Conservation (phyloP, 2,113 vertebrate genomes). For the Oryzias melastigma region DNA sequence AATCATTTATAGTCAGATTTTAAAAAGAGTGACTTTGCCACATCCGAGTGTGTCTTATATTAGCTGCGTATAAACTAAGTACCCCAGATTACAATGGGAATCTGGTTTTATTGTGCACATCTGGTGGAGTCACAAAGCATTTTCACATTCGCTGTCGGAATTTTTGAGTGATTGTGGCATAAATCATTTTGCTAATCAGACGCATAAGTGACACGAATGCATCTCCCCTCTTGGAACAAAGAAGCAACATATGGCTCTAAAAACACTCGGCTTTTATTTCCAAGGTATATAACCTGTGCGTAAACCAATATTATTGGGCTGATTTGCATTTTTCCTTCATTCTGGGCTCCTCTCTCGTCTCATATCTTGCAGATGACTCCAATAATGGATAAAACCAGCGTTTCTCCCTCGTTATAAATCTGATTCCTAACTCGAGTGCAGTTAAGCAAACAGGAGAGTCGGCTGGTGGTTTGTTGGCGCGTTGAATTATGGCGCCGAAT, state of each 20-base stretch:
- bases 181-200: constrained; percentile 99
- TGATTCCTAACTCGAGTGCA: constrained; percentile 72
- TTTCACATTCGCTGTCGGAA: constrained; percentile 99
- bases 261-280: constrained; percentile 87
- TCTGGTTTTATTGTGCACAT: constrained; percentile 99
- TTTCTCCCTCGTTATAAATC: constrained; percentile 71
- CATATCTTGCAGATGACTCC: constrained; percentile 71
- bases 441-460: constrained; percentile 73
- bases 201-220: constrained; percentile 99
- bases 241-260: constrained; percentile 99
- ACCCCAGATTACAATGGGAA: constrained; percentile 99
- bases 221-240: constrained; percentile 98
- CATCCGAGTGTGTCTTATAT: constrained; percentile 96
- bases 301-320: constrained; percentile 74
- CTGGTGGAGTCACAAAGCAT: constrained; percentile 99
- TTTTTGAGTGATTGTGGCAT: constrained; percentile 99
- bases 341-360: constrained; percentile 56
- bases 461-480: constrained; percentile 69
- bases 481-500: constrained; percentile 69
- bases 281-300: constrained; percentile 80
- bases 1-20: constrained; percentile 99
- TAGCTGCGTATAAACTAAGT: constrained; percentile 99
- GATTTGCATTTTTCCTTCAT: constrained; percentile 79
- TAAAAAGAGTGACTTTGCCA: constrained; percentile 97
- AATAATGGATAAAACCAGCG: constrained; percentile 74